Base-by-base conservation (phyloP, 2,797 vertebrate species). In the Lacerta bilineata region DNA sequence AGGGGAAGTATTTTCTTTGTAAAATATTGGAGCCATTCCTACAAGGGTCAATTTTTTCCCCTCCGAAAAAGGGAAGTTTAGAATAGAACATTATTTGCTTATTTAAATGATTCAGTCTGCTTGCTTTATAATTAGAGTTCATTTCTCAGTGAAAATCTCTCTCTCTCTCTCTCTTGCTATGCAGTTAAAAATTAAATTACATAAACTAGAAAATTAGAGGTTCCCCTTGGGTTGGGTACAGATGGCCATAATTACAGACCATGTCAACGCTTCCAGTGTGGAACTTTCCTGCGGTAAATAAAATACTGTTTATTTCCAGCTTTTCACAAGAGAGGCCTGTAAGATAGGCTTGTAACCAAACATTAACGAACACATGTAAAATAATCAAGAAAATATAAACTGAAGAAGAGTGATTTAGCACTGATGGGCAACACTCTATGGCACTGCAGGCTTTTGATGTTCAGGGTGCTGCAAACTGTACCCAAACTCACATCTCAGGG, bases 121-220 rank as follows among this genome's bases (percentile, higher is more conserved):
- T 43, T 85, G 82, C 25, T n/a, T 92, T 93, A 90, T 89, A 95
- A 91, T 95, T 90, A 92, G 46, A 94, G 89, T 25, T 92, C 36
- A 64, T 74, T 92, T 94, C 43, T 88, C 85, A 27, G 10, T 66
- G 27, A 4, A 86, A 91, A 82, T 41, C 1, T 43, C 25, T 79
- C 94, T 41, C 1, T 39, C 25, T 82, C 94, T 18, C 50, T 74
- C 43, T 69, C 90, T 89, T 83, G 84, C 29, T 93, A 9, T 69
- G 41, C 23, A 89, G 41, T 59, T 85, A 84, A 88, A 94, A 93
- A 84, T 93, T 87, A 69, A 93, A 80, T 91, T 93, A 95, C 85
- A 85, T 88, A 92, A 89, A 86, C 87, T 86, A 90, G 84, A 95
- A 94, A 93, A 92, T 91, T 94, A 94, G 87, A 94, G 88, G 91